phyloP scores from a whole-genome alignment of 2,888 invertebrate species.

The Limnephilus auricula region DNA sequence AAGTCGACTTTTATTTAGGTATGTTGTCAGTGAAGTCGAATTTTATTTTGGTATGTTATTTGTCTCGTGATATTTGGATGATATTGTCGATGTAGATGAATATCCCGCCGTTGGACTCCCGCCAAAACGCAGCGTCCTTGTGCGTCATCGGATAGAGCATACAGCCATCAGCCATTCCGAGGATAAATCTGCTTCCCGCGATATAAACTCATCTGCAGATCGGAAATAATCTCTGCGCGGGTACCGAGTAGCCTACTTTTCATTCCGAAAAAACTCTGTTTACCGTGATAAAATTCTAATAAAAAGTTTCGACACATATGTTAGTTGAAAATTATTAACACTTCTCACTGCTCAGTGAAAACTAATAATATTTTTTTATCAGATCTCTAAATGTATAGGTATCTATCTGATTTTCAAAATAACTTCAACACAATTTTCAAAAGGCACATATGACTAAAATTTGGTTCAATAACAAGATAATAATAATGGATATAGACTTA shows the following conservation, averaged over 20 bases:
- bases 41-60: neutral
- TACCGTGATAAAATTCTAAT: neutral
- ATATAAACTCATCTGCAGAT: constrained; percentile 7
- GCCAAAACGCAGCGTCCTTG: constrained; percentile 13
- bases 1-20: too few relatives aligned
- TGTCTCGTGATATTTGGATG: neutral
- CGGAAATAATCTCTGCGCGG: neutral
- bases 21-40: neutral
- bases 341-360: neutral
- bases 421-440: neutral
- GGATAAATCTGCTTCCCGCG: constrained; percentile 22
- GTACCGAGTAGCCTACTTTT: neutral
- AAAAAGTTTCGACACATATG: neutral
- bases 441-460: too few relatives aligned
- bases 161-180: constrained; percentile 4
- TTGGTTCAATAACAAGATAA: too few relatives aligned
- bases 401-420: neutral
- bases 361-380: neutral
- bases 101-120: constrained; percentile 22
- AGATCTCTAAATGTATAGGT: neutral
- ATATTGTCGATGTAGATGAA: constrained; percentile 9
- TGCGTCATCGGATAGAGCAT: constrained; percentile 14
- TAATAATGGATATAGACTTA: too few relatives aligned
- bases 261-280: neutral
- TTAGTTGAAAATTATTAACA: neutral